These are phyloP conservation scores for Leptodactylus fallax DNA, from an alignment of 2,797 vertebrate genomes.

Conservation along the genomic window DNA sequence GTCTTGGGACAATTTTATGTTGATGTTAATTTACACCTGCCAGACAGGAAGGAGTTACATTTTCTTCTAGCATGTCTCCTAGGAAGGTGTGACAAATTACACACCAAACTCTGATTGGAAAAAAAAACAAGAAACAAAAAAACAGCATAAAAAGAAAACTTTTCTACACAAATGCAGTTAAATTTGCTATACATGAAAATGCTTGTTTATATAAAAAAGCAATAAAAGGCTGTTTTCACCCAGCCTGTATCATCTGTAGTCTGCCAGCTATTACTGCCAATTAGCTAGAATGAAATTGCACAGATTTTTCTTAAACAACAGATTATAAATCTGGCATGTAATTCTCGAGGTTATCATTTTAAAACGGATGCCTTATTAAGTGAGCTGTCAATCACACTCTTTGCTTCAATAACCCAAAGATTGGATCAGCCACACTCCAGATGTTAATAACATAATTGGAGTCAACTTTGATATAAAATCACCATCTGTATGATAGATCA, in stretches of 20 bases:
- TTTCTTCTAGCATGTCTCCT: background rate
- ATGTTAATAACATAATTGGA: slow-evolving; percentile 55
- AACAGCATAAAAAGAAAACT: background rate
- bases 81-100: background rate
- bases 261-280: slow-evolving; percentile 52
- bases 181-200: background rate
- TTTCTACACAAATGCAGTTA: background rate
- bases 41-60: background rate
- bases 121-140: background rate
- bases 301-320: slow-evolving; percentile 53
- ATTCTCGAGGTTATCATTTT: slow-evolving; percentile 27
- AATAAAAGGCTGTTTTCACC: slow-evolving; percentile 22
- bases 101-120: background rate
- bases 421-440: slow-evolving; percentile 52
- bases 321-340: slow-evolving; percentile 54
- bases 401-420: slow-evolving; percentile 58
- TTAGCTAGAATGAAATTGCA: slow-evolving; percentile 48
- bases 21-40: background rate
- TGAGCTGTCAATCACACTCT: slow-evolving; percentile 49
- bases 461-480: slow-evolving; percentile 40
- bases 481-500: slow-evolving; percentile 22
- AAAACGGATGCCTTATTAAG: slow-evolving; percentile 46
- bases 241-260: slow-evolving; percentile 2
- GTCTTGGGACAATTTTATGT: background rate
- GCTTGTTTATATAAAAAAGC: slow-evolving; percentile 14